Conservation (phyloP, 2,888 invertebrate species). For the Yponomeuta malinellus region DNA sequence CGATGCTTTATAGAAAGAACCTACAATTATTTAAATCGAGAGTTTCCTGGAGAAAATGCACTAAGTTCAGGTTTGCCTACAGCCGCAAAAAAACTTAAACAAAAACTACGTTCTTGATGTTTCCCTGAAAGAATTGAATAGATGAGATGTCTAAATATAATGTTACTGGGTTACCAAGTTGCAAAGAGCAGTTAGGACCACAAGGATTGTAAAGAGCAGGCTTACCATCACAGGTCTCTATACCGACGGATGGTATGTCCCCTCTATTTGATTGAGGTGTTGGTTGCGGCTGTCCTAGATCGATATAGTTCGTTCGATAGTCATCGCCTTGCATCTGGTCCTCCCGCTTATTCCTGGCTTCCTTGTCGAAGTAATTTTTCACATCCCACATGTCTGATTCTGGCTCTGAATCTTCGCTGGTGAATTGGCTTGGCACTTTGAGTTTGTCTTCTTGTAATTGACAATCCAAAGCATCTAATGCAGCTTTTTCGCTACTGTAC, state of each 20-base stretch:
- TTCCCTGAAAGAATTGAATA: too few relatives aligned
- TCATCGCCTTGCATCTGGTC: constrained; percentile 61
- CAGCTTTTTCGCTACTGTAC: constrained; percentile 63
- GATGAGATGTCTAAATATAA: too few relatives aligned
- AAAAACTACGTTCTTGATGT: too few relatives aligned
- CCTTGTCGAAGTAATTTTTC: constrained; percentile 50
- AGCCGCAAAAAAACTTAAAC: too few relatives aligned
- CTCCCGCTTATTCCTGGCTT: constrained; percentile 53
- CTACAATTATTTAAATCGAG: too few relatives aligned
- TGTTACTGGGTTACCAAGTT: not conserved
- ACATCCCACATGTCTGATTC: constrained; percentile 57
- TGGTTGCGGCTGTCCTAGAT: constrained; percentile 20
- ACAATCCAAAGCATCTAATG: constrained; percentile 70
- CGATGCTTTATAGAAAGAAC: too few relatives aligned
- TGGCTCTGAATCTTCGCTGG: constrained; percentile 29
- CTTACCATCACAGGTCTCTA: constrained; percentile 67
- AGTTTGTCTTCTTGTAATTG: constrained; percentile 36
- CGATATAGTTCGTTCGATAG: constrained; percentile 52
- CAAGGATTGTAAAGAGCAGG: too few relatives aligned
- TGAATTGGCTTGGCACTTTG: constrained; percentile 42
- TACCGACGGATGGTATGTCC: constrained; percentile 59
- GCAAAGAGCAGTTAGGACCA: not conserved
- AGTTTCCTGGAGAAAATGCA: too few relatives aligned
- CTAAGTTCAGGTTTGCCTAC: too few relatives aligned
- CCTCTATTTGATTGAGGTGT: constrained; percentile 39